phyloP scores from a whole-genome alignment of 2,888 invertebrate genomes.

The Conchocele bisecta region DNA sequence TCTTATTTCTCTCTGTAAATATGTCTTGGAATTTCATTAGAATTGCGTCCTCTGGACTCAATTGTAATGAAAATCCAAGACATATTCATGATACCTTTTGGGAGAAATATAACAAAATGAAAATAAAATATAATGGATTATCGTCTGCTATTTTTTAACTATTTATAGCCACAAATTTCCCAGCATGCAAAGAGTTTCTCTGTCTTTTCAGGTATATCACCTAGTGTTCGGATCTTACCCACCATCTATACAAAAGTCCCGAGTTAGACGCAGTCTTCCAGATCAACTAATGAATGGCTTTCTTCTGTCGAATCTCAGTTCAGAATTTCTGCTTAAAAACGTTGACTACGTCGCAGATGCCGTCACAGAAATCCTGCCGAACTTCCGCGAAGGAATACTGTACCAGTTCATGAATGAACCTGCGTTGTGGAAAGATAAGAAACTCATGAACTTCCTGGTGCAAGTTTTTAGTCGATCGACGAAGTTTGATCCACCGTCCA shows the following conservation, averaged over 20 bases:
- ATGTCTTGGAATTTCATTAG: too few relatives aligned
- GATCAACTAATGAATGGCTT: constrained; percentile 10
- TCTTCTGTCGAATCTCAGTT: constrained; percentile 9
- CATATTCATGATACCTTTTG: too few relatives aligned
- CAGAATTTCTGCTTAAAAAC: constrained; percentile 23
- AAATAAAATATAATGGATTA: too few relatives aligned
- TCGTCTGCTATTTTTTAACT: too few relatives aligned
- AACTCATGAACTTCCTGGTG: constrained; percentile 42
- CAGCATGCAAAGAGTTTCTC: too few relatives aligned
- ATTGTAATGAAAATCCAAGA: too few relatives aligned
- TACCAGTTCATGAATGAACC: constrained; percentile 51
- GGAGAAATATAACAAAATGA: too few relatives aligned
- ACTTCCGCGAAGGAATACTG: constrained; percentile 46
- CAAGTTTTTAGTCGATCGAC: constrained; percentile 44
- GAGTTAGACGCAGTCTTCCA: constrained; percentile 33
- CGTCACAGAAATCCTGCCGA: constrained; percentile 36
- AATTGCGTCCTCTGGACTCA: too few relatives aligned
- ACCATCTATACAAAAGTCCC: not conserved
- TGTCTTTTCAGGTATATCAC: constrained; percentile 70
- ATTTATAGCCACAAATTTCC: too few relatives aligned
- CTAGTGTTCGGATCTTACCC: constrained; percentile 69
- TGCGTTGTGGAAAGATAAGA: constrained; percentile 49
- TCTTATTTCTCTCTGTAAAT: too few relatives aligned
- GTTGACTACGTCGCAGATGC: constrained; percentile 14
- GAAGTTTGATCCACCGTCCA: constrained; percentile 12